These are phyloP conservation scores for Grammomys dolichurus DNA, from an alignment of 2,113 vertebrate species.

Conservation along the genomic window DNA sequence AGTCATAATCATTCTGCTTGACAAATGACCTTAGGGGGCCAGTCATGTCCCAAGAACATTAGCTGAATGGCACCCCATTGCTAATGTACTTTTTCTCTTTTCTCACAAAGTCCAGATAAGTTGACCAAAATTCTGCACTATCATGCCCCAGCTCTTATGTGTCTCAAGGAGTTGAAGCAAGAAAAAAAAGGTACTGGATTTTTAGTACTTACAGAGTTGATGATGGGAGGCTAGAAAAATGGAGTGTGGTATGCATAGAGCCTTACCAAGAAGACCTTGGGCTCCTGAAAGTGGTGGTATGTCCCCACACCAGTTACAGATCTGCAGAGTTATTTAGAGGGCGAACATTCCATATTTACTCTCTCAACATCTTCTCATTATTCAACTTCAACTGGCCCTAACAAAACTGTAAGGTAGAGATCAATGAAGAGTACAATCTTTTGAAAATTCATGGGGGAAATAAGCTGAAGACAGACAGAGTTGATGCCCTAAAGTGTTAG, in stretches of 20 bases:
- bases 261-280: background rate
- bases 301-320: background rate
- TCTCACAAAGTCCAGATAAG: conserved; percentile 17
- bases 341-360: background rate
- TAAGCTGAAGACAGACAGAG: background rate
- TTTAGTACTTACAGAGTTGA: background rate
- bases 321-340: background rate
- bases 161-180: background rate
- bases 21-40: conserved; percentile 29
- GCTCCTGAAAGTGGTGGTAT: conserved; percentile 3
- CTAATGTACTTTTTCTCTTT: background rate
- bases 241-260: background rate
- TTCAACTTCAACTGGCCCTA: background rate
- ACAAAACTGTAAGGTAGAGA: background rate
- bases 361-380: background rate
- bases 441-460: background rate
- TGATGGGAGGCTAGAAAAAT: background rate
- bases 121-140: background rate
- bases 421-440: background rate
- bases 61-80: conserved; percentile 5
- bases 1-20: conserved; percentile 55
- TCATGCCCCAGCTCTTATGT: background rate
- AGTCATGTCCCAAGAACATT: conserved; percentile 50
- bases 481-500: background rate
- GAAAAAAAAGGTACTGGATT: background rate